Evolutionary conservation across 2,113 vertebrate species (phyloP).

Genomic region (Lagenorhynchus albirostris): DNA sequence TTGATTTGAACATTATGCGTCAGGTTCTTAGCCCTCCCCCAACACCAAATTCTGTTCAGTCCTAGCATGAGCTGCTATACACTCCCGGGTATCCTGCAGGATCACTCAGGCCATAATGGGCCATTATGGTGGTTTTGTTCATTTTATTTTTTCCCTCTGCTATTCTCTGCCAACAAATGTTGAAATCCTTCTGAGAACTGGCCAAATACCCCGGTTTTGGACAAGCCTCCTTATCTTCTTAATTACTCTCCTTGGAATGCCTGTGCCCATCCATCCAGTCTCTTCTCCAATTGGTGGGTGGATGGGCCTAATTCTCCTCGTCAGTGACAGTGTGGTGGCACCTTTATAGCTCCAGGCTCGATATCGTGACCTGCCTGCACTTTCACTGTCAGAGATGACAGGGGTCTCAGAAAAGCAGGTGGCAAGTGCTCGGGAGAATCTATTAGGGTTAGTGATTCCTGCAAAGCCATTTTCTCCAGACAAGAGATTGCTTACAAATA

Average conservation of each 20-base stretch:
- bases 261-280: neutral
- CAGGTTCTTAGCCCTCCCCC: neutral
- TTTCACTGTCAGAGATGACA: slow-evolving; percentile 68
- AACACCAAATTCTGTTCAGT: neutral
- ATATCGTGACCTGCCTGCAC: slow-evolving; percentile 36
- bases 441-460: slow-evolving; percentile 43
- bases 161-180: neutral
- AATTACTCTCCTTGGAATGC: neutral
- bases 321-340: neutral
- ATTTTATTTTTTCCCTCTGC: neutral
- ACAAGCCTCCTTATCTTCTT: slow-evolving; percentile 17
- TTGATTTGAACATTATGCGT: neutral
- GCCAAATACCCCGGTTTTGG: neutral
- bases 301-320: neutral
- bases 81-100: neutral
- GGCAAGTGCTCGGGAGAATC: slow-evolving; percentile 47
- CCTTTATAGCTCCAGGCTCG: neutral
- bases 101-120: neutral
- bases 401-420: slow-evolving; percentile 2
- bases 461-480: slow-evolving; percentile 66
- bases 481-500: slow-evolving; percentile 72
- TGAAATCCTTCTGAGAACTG: neutral
- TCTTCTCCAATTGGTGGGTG: slow-evolving; percentile 30
- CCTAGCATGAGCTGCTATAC: neutral
- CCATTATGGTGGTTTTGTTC: neutral